Percentiles rank a stretch among this genome's conserved stretches.
Conservation (phyloP, 2,888 invertebrate species). For the Minunthozetes semirufus region DNA sequence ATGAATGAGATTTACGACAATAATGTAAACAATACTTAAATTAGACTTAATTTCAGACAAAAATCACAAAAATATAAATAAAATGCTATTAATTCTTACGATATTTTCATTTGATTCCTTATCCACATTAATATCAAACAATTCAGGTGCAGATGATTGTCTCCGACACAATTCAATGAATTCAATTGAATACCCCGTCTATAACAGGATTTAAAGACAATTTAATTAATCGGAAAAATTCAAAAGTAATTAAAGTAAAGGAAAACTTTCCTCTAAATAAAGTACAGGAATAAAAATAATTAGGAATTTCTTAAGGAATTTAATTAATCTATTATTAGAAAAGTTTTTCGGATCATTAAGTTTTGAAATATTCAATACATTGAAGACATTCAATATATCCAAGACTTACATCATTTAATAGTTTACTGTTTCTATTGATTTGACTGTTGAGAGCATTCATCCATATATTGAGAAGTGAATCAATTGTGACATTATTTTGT, state of each 20-base stretch:
- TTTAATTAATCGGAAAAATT: background rate
- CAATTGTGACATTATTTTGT: background rate
- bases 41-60: background rate
- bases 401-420: slow-evolving; percentile 6
- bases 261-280: too few species aligned
- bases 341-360: background rate
- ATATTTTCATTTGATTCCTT: slow-evolving; percentile 25
- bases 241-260: too few species aligned
- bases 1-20: background rate
- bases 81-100: slow-evolving; percentile 6
- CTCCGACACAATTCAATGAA: background rate
- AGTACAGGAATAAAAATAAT: too few species aligned
- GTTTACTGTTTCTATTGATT: background rate
- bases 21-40: background rate
- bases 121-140: slow-evolving; percentile 7
- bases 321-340: background rate
- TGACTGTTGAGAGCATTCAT: slow-evolving; percentile 10
- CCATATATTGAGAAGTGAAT: slow-evolving; percentile 6
- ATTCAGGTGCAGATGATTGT: background rate
- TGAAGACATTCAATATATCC: background rate
- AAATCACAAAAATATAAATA: background rate
- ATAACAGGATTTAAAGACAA: background rate
- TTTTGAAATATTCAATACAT: background rate
- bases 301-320: too few species aligned
- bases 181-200: slow-evolving; percentile 17